A percentile compares a stretch with the other conserved stretches of the same genome.
phyloP scores from a whole-genome alignment of 2,888 invertebrate genomes.

The Callyntrura sp. region DNA sequence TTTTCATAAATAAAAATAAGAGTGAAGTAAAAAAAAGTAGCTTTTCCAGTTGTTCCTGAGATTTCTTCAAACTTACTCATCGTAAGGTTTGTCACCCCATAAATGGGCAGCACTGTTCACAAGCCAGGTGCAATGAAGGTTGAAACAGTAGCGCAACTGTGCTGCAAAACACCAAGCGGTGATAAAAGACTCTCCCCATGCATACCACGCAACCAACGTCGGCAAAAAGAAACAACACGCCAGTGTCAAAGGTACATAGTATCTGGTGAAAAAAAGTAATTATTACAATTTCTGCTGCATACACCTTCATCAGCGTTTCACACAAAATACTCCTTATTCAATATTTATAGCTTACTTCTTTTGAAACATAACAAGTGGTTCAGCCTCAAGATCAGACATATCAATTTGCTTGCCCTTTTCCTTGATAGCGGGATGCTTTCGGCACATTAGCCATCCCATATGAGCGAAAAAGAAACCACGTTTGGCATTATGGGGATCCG shows the following conservation, averaged over 20 bases:
- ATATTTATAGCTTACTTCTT: slow-evolving; percentile 88
- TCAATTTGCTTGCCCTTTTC: slow-evolving; percentile 94
- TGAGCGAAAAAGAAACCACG: slow-evolving; percentile 98
- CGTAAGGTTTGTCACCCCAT: slow-evolving; percentile 92
- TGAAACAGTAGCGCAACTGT: slow-evolving; percentile 88
- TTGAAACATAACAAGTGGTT: slow-evolving; percentile 95
- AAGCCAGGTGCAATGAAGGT: slow-evolving; percentile 90
- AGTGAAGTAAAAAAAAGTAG: no score
- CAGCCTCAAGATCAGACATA: slow-evolving; percentile 92
- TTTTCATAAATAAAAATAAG: no score
- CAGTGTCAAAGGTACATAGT: slow-evolving; percentile 88
- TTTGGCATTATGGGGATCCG: slow-evolving; percentile 96
- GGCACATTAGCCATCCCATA: slow-evolving; percentile 96
- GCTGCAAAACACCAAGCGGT: slow-evolving; percentile 89
- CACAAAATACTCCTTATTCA: not conserved
- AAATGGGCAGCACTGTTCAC: slow-evolving; percentile 94
- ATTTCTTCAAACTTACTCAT: slow-evolving; percentile 85
- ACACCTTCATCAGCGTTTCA: slow-evolving; percentile 2
- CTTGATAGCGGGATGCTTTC: slow-evolving; percentile 96
- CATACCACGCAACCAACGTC: slow-evolving; percentile 88
- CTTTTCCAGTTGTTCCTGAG: not conserved
- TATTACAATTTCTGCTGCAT: slow-evolving; percentile 33
- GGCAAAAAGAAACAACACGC: slow-evolving; percentile 89
- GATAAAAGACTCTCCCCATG: slow-evolving; percentile 89
- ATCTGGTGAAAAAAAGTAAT: slow-evolving; percentile 87